Evolutionary conservation across 2,888 invertebrate genomes (phyloP).

Genomic region (Lasiommata megera): DNA sequence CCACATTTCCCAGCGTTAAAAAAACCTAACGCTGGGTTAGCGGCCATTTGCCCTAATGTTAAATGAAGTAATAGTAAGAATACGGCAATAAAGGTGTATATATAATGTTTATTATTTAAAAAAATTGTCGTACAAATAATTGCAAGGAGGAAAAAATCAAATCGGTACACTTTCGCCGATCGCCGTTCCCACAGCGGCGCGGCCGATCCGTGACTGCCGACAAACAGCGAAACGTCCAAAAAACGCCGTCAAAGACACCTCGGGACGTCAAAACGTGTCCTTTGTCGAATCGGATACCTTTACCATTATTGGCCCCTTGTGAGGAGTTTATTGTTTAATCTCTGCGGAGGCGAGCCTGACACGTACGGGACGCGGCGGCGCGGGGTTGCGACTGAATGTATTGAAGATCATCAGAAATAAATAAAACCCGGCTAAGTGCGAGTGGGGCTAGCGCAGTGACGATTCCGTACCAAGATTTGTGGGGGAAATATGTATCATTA

Average conservation of each 20-base stretch:
- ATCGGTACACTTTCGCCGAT: constrained; percentile 26
- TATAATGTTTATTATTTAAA: no score
- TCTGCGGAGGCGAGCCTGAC: constrained; percentile 16
- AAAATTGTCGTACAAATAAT: not conserved
- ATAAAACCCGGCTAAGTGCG: no score
- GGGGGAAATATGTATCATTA: no score
- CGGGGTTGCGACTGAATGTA: no score
- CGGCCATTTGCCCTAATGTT: no score
- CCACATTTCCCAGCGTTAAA: no score
- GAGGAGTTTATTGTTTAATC: constrained; percentile 38
- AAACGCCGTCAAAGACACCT: constrained; percentile 37
- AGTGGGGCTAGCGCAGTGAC: no score
- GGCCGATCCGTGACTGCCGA: constrained; percentile 41
- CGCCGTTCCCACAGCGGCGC: constrained; percentile 37
- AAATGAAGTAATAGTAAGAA: no score
- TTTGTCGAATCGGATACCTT: constrained; percentile 37
- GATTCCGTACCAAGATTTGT: no score
- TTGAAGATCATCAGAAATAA: no score
- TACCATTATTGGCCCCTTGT: constrained; percentile 38
- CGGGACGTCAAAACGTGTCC: constrained; percentile 40
- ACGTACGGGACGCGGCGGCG: constrained; percentile 25
- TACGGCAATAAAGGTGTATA: no score
- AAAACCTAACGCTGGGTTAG: no score
- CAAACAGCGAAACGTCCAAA: constrained; percentile 38
- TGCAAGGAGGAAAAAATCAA: not conserved